These are phyloP conservation scores for Ceriagrion tenellum DNA, from an alignment of 2,888 invertebrate species.

Conservation along the genomic window DNA sequence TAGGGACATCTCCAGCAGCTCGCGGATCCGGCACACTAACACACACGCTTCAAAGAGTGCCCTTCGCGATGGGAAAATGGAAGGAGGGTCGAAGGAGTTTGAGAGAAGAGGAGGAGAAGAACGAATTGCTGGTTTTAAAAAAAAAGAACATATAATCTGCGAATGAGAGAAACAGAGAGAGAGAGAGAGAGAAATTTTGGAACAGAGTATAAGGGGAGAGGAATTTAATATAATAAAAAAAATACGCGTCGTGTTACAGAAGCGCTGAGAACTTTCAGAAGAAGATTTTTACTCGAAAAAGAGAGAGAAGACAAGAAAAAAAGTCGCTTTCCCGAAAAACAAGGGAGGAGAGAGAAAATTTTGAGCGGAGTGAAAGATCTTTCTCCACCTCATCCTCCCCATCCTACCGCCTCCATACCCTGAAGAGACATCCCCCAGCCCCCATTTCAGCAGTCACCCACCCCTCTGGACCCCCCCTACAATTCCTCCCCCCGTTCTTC, in stretches of 20 bases:
- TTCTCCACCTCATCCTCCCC: neutral
- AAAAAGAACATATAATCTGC: no score
- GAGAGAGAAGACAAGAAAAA: neutral
- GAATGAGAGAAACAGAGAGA: no score
- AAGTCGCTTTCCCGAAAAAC: neutral
- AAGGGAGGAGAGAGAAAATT: neutral
- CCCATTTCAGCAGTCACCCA: neutral
- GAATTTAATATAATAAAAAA: neutral
- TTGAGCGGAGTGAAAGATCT: neutral
- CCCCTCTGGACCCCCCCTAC: neutral
- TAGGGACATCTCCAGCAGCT: neutral
- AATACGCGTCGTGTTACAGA: neutral
- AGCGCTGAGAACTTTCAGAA: neutral
- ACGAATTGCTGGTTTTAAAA: neutral
- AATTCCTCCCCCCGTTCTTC: neutral
- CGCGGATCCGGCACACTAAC: neutral
- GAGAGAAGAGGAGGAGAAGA: constrained; percentile 43
- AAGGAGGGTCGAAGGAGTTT: neutral
- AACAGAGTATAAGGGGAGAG: neutral
- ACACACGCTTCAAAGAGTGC: no score
- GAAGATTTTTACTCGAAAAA: neutral
- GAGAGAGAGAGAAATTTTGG: neutral
- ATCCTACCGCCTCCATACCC: neutral
- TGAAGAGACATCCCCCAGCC: neutral
- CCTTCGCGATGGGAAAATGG: no score